phyloP scores from a whole-genome alignment of 2,113 vertebrate species.

The Columba janthina region DNA sequence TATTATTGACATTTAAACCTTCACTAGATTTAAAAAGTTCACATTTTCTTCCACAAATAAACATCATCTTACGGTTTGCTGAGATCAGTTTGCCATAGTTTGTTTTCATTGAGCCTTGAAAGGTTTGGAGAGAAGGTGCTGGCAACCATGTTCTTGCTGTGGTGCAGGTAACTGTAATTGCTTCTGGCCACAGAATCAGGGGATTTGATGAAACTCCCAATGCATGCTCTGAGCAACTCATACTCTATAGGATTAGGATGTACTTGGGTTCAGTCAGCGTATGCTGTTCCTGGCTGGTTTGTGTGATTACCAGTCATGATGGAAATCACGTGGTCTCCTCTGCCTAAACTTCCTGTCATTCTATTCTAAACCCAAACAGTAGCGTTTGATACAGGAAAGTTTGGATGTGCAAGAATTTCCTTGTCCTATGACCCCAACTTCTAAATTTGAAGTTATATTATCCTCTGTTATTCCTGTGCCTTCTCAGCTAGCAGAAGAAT shows the following conservation, averaged over 20 bases:
- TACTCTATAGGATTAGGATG: neutral
- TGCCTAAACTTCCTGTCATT: neutral
- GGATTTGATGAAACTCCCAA: neutral
- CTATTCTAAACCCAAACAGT: neutral
- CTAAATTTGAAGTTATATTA: neutral
- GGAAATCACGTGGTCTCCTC: neutral
- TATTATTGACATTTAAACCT: neutral
- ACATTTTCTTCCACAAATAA: neutral
- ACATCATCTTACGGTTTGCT: neutral
- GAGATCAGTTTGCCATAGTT: constrained; percentile 32
- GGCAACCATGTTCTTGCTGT: neutral
- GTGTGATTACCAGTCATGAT: neutral
- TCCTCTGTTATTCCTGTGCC: neutral
- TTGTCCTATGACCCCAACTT: neutral
- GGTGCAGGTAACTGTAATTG: neutral
- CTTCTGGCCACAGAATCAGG: neutral
- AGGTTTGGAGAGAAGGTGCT: neutral
- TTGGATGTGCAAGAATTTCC: neutral
- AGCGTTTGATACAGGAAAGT: neutral
- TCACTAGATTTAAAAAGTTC: neutral
- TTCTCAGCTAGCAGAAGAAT: neutral
- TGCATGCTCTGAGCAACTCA: accelerated
- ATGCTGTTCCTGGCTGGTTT: neutral
- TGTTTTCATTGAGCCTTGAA: constrained; percentile 8
- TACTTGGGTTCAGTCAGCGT: neutral